phyloP scores from a whole-genome alignment of 1,140 invertebrate genomes.

The Carposina sasakii region DNA sequence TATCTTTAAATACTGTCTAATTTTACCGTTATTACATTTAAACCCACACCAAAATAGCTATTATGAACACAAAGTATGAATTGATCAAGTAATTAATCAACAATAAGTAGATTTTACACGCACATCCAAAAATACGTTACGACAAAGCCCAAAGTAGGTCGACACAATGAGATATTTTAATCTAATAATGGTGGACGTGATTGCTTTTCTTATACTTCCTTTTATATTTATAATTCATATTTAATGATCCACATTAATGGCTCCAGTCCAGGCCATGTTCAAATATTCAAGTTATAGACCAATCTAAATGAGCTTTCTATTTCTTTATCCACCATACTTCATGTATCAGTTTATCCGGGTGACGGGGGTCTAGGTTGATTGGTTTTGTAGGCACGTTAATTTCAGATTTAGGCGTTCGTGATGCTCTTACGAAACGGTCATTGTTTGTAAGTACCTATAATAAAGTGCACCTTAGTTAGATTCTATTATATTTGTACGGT shows the following conservation, averaged over 20 bases:
- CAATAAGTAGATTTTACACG: not conserved
- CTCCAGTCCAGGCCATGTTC: slow-evolving; percentile 44
- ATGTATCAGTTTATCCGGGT: slow-evolving; percentile 8
- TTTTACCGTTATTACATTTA: too few species aligned
- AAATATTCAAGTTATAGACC: slow-evolving; percentile 24
- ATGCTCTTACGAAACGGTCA: slow-evolving; percentile 53
- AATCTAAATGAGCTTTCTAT: slow-evolving; percentile 29
- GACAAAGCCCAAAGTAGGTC: slow-evolving; percentile 6
- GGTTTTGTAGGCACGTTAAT: slow-evolving; percentile 58
- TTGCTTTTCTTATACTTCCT: slow-evolving; percentile 64
- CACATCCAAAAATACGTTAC: not conserved
- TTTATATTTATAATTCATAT: slow-evolving; percentile 68
- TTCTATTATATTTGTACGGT: too few species aligned
- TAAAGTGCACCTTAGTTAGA: too few species aligned
- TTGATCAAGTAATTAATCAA: too few species aligned
- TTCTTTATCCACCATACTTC: slow-evolving; percentile 15
- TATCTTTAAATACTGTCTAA: too few species aligned
- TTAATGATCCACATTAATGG: slow-evolving; percentile 66
- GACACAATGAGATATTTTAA: slow-evolving; percentile 55
- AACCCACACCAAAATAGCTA: too few species aligned
- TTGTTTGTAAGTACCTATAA: slow-evolving; percentile 49
- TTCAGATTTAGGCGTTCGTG: slow-evolving; percentile 66
- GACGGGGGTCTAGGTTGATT: slow-evolving; percentile 27
- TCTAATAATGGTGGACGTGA: slow-evolving; percentile 60
- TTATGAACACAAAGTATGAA: too few species aligned